phyloP scores from a whole-genome alignment of 2,888 invertebrate genomes.

The Ochropleura leucogaster region DNA sequence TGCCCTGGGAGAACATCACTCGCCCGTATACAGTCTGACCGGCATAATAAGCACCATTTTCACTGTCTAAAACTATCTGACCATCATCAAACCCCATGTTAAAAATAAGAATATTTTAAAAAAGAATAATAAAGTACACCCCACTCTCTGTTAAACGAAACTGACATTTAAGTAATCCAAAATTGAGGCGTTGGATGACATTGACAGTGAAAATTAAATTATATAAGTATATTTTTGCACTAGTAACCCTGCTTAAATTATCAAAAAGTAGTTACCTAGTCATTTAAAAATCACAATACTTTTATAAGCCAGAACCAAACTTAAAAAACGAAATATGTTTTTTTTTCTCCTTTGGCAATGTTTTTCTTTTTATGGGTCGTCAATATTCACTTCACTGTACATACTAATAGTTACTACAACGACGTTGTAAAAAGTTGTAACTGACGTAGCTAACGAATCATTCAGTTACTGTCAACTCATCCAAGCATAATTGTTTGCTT shows the following conservation, averaged over 20 bases:
- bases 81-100: slow-evolving; percentile 85
- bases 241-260: not conserved
- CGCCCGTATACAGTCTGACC: slow-evolving; percentile 81
- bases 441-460: not conserved
- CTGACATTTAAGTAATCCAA: slow-evolving; percentile 28
- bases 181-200: not conserved
- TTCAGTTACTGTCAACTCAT: not conserved
- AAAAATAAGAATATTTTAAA: slow-evolving; percentile 10
- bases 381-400: not conserved
- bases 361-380: not conserved
- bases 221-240: not conserved
- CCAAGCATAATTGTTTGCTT: not conserved
- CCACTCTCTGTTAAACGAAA: slow-evolving; percentile 1
- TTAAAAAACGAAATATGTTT: not conserved
- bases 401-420: too few species aligned
- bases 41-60: slow-evolving; percentile 78
- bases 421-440: too few species aligned
- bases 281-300: not conserved
- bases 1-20: slow-evolving; percentile 78
- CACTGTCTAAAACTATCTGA: slow-evolving; percentile 77
- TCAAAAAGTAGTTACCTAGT: not conserved
- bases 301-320: not conserved
- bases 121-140: slow-evolving; percentile 14
- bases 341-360: too few species aligned
- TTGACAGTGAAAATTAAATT: not conserved